Conservation (phyloP, 1,140 invertebrate species). For the Drosophila yakuba region DNA sequence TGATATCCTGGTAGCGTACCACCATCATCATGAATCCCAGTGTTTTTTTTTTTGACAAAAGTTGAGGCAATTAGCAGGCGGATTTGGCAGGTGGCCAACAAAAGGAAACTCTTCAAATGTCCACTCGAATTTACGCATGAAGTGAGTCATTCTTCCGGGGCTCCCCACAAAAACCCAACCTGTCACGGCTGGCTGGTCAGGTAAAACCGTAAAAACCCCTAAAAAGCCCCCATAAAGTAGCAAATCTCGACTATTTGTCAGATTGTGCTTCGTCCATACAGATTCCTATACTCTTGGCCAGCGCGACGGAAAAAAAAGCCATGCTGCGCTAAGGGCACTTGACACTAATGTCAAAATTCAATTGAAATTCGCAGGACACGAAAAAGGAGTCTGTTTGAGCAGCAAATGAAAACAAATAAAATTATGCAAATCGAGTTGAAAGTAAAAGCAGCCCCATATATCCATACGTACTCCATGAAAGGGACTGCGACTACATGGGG, state of each 20-base stretch:
- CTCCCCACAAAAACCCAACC: neutral
- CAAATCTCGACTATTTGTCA: constrained; percentile 71
- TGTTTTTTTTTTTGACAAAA: constrained; percentile 25
- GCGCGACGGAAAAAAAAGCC: constrained; percentile 48
- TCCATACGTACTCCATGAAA: neutral
- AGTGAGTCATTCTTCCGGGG: constrained; percentile 43
- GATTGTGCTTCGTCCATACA: constrained; percentile 27
- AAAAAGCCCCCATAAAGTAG: constrained; percentile 14
- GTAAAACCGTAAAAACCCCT: constrained; percentile 34
- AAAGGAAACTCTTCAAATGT: constrained; percentile 50
- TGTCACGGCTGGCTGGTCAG: constrained; percentile 49
- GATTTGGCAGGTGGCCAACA: constrained; percentile 48
- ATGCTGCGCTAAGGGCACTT: neutral
- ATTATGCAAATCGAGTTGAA: constrained; percentile 68
- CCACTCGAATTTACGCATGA: constrained; percentile 55
- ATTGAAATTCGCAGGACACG: constrained; percentile 56
- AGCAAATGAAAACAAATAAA: constrained; percentile 73
- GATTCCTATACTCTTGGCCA: constrained; percentile 29
- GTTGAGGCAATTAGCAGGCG: constrained; percentile 63
- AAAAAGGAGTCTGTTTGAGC: constrained; percentile 28
- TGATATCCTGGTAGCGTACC: constrained; percentile 17
- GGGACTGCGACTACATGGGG: constrained; percentile 20
- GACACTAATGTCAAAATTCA: constrained; percentile 78
- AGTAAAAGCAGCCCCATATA: constrained; percentile 37
- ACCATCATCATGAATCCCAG: neutral